Evolutionary conservation across 2,888 invertebrate genomes (phyloP).

Genomic region (Daptonema setosum): DNA sequence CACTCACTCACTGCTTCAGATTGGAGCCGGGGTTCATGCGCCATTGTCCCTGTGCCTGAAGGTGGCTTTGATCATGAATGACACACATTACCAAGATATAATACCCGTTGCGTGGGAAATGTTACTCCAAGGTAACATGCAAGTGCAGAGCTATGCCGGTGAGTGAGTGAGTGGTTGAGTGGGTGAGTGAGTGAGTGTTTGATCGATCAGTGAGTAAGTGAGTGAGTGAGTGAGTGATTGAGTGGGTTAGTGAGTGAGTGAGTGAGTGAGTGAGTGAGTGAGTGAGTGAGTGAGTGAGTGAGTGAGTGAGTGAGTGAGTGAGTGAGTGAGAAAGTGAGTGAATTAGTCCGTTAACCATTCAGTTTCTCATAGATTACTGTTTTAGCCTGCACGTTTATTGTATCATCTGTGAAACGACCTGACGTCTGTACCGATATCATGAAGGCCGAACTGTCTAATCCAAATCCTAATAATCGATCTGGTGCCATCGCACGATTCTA

Average conservation of each 20-base stretch:
- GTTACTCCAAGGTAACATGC: conserved; percentile 60
- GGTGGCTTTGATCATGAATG: conserved; percentile 60
- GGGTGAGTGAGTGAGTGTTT: too few relatives aligned
- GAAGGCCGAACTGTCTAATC: conserved; percentile 61
- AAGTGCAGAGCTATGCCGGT: conserved; percentile 36
- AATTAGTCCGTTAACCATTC: too few relatives aligned
- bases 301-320: too few relatives aligned
- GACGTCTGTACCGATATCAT: conserved; percentile 68
- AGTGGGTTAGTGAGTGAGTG: too few relatives aligned
- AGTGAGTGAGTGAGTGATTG: too few relatives aligned
- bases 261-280: too few relatives aligned
- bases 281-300: too few relatives aligned
- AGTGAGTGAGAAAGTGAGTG: too few relatives aligned
- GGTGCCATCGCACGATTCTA: conserved; percentile 47
- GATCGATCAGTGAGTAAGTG: too few relatives aligned
- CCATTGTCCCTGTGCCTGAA: conserved; percentile 65
- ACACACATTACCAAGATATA: conserved; percentile 44
- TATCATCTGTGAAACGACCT: conserved; percentile 75
- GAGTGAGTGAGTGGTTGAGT: too few relatives aligned
- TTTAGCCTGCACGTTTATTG: conserved; percentile 68
- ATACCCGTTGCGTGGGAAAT: conserved; percentile 86
- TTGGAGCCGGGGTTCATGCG: conserved; percentile 68
- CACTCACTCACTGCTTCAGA: conserved; percentile 33
- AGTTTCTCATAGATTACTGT: neutral
- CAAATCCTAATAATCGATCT: conserved; percentile 56